phyloP scores from a whole-genome alignment of 2,113 vertebrate genomes.

The Myrmophylax atrothorax region DNA sequence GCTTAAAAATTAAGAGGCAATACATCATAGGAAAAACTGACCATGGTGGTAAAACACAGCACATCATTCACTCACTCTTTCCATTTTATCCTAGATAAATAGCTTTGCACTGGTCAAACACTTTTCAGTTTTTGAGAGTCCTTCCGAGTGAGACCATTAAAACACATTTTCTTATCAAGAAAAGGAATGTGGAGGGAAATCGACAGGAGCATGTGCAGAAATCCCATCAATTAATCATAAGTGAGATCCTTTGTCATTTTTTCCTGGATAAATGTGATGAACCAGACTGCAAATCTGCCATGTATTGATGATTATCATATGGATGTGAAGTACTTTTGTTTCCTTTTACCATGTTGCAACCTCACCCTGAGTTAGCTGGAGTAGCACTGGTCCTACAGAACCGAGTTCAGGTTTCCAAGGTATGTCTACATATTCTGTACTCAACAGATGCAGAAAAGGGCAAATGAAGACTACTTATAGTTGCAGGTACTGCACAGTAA shows the following conservation, averaged over 20 bases:
- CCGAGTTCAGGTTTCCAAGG: background rate
- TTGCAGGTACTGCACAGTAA: background rate
- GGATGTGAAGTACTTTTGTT: background rate
- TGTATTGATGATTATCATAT: background rate
- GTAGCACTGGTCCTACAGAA: background rate
- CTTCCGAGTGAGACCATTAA: background rate
- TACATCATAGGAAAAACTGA: background rate
- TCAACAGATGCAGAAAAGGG: background rate
- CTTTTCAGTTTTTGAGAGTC: background rate
- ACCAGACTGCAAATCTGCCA: background rate
- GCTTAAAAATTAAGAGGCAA: background rate
- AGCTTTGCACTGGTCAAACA: background rate
- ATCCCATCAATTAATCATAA: background rate
- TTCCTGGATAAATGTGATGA: background rate
- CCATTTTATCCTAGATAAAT: background rate
- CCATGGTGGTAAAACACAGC: background rate
- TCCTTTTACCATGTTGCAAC: background rate
- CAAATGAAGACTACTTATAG: background rate
- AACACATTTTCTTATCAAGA: background rate
- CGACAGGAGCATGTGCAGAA: accelerated
- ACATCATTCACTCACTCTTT: background rate
- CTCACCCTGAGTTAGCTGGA: background rate
- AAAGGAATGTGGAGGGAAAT: background rate
- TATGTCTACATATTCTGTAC: background rate
- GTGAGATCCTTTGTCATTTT: background rate